Evolutionary conservation across 2,113 vertebrate species (phyloP), one percentile per base, ranked within the genome.

Genomic region (Elachura formosa): DNA sequence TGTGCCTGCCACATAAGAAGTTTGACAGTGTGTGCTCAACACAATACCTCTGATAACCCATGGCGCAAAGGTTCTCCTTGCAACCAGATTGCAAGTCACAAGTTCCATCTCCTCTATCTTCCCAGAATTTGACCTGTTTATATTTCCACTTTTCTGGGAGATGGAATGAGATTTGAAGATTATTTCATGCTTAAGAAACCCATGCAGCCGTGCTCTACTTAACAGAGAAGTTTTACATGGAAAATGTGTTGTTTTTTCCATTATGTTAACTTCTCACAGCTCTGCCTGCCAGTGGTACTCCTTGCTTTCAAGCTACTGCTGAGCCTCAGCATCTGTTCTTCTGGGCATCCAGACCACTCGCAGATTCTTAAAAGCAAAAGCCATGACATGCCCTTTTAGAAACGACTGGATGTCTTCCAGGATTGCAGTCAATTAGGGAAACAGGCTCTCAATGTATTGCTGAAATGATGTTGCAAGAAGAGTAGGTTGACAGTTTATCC

Each of bases 181-280:
- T 83, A 74, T 78, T 81, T 93, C 86, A 88, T 75, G 51, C 68
- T 93, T 86, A 26, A 94, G 96, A 94, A 84, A 95, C 90, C 52
- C 18, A 1, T 31, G 64, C 71, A 84, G 45, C 33, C 24, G 0
- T 78, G 36, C 90, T 81, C 56, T 87, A 56, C 41, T 96, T 93
- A 94, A 71, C 7, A 62, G 62, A 84, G 41, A 62, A 58, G 16
- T 38, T 91, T 92, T 86, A 92, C 75, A 86, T n/a, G 83, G 94
- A 96, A 97, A 94, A 86, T 74, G 41, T 88, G 45, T 82, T 89
- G 62, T 22, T 93, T 87, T 95, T 95, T 94, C 91, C 91, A 93
- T 91, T 87, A 79, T 33, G 52, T 66, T 91, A 91, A 61, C 81
- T 93, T 89, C 54, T 78, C 43, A 83, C 48, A 90, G 25, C 45